These are phyloP conservation scores for Serripes groenlandicus DNA, from an alignment of 2,888 invertebrate genomes.

Conservation along the genomic window DNA sequence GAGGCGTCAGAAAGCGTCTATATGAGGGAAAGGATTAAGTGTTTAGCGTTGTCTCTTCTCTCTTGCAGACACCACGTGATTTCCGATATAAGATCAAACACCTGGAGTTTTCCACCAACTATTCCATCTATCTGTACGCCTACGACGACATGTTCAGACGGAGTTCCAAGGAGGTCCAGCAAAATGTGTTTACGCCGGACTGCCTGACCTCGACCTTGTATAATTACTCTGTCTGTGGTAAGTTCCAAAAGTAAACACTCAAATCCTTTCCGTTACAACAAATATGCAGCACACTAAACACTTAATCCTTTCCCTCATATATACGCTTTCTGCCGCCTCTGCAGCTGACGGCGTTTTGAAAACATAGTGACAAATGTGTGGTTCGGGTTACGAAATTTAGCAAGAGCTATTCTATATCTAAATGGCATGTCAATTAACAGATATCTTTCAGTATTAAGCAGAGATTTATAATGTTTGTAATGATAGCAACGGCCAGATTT, in stretches of 20 bases:
- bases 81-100: slow-evolving; percentile 33
- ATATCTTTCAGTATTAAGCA: no score
- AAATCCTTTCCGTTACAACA: not conserved
- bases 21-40: not conserved
- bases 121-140: slow-evolving; percentile 42
- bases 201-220: slow-evolving; percentile 42
- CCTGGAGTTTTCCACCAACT: slow-evolving; percentile 39
- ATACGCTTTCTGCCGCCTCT: no score
- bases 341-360: no score
- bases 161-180: slow-evolving; percentile 21
- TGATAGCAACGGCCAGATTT: no score
- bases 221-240: slow-evolving; percentile 57
- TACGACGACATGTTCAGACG: slow-evolving; percentile 44
- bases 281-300: not conserved
- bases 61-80: slow-evolving; percentile 24
- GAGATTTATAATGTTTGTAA: no score
- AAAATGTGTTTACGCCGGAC: slow-evolving; percentile 38
- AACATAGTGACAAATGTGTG: no score
- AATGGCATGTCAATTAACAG: no score
- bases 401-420: no score
- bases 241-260: no score
- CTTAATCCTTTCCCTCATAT: not conserved
- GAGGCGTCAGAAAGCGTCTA: not conserved
- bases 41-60: not conserved
- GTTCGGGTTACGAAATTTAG: no score